These are phyloP conservation scores for Nemopilema nomurai DNA, from an alignment of 30 jellyfish, hydroid and myxozoan species.

Conservation along the genomic window DNA sequence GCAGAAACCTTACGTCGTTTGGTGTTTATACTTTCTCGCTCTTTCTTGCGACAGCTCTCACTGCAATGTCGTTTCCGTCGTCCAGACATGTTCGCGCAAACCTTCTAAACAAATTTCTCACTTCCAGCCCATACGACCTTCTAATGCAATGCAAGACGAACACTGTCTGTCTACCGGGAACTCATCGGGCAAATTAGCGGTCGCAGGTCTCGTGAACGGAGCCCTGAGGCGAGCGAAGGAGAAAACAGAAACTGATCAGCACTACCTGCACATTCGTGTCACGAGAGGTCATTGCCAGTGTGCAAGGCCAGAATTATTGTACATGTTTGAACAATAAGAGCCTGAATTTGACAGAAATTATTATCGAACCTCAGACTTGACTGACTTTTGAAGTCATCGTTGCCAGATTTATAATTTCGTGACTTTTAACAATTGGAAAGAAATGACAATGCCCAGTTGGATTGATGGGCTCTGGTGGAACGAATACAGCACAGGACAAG, in stretches of 20 bases:
- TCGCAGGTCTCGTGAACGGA: slow-evolving; percentile 68
- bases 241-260: slow-evolving; percentile 66
- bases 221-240: slow-evolving; percentile 54
- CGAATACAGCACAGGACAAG: too few species aligned
- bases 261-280: background rate
- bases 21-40: background rate
- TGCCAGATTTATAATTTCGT: background rate
- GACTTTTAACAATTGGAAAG: background rate
- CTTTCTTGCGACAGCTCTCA: slow-evolving; percentile 20
- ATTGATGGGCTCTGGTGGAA: too few species aligned
- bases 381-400: background rate
- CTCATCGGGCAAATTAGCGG: slow-evolving; percentile 25
- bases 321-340: too few species aligned
- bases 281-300: background rate
- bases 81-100: slow-evolving; percentile 18
- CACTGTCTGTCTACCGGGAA: slow-evolving; percentile 19
- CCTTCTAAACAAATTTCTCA: background rate
- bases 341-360: too few species aligned
- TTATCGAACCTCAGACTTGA: too few species aligned
- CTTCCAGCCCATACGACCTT: slow-evolving; percentile 7
- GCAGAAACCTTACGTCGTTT: slow-evolving; percentile 44
- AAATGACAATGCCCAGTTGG: too few species aligned
- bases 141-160: slow-evolving; percentile 1
- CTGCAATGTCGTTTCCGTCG: slow-evolving; percentile 45
- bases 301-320: too few species aligned